These are phyloP conservation scores for Drosophila virilis DNA, from an alignment of 1,140 invertebrate genomes.

Conservation along the genomic window DNA sequence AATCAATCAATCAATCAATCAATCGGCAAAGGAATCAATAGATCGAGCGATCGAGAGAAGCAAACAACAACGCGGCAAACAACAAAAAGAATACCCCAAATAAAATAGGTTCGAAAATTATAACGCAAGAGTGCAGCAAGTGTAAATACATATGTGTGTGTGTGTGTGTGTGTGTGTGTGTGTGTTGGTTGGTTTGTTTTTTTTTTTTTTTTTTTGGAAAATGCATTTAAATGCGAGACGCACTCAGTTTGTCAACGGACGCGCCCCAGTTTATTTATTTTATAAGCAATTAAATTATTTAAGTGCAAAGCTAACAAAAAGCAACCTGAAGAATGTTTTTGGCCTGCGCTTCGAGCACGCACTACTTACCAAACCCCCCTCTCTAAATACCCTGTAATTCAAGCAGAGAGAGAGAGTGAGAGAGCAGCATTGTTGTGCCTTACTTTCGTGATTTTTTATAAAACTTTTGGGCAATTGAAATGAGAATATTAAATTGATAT, in stretches of 20 bases:
- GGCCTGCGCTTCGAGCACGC: neutral
- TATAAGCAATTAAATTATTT: slow-evolving; percentile 81
- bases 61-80: slow-evolving; percentile 47
- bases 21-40: slow-evolving; percentile 4
- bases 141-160: too few relatives aligned
- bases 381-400: slow-evolving; percentile 13
- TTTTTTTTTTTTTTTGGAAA: slow-evolving; percentile 32
- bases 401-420: too few relatives aligned
- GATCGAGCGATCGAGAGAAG: slow-evolving; percentile 34
- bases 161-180: too few relatives aligned
- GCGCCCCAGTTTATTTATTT: slow-evolving; percentile 67
- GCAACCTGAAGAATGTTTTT: slow-evolving; percentile 32
- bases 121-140: neutral
- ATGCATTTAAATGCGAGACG: slow-evolving; percentile 22
- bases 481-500: too few relatives aligned
- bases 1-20: slow-evolving; percentile 56
- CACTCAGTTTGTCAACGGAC: neutral
- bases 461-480: too few relatives aligned
- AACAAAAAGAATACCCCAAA: slow-evolving; percentile 39
- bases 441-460: too few relatives aligned
- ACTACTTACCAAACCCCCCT: neutral
- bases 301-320: slow-evolving; percentile 75
- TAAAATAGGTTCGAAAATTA: slow-evolving; percentile 34
- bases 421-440: too few relatives aligned
- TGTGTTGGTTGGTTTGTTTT: neutral